A percentile compares a stretch with the other conserved stretches of the same genome.
Conservation (phyloP, 2,797 vertebrate species). For the Phataginus tetradactyla region DNA sequence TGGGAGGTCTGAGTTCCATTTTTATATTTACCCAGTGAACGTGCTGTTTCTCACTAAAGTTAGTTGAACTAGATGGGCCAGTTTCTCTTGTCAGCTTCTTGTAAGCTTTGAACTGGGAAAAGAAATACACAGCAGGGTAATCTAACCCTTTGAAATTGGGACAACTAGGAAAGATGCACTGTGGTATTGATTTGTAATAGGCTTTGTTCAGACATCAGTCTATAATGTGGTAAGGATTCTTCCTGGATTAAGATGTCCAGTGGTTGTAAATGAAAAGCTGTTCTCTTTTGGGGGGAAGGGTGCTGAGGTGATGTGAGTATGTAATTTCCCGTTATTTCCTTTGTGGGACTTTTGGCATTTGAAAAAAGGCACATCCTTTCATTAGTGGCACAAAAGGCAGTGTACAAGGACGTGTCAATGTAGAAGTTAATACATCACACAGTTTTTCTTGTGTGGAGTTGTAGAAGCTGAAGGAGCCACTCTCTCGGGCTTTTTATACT, state of each 20-base stretch:
- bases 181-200: slow-evolving; percentile 63
- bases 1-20: slow-evolving; percentile 57
- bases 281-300: slow-evolving; percentile 32
- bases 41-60: slow-evolving; percentile 69
- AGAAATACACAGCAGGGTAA: slow-evolving; percentile 76
- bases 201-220: slow-evolving; percentile 69
- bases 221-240: slow-evolving; percentile 53
- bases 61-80: slow-evolving; percentile 64
- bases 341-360: slow-evolving; percentile 65
- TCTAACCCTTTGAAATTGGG: slow-evolving; percentile 74
- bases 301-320: background rate
- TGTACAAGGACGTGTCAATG: background rate
- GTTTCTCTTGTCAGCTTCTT: slow-evolving; percentile 72
- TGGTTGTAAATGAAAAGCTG: slow-evolving; percentile 71
- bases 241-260: slow-evolving; percentile 68
- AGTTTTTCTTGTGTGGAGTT: background rate
- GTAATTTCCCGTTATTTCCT: slow-evolving; percentile 68
- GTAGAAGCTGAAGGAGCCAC: background rate
- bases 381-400: slow-evolving; percentile 65
- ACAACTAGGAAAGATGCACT: slow-evolving; percentile 63
- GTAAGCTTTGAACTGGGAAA: slow-evolving; percentile 74
- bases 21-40: slow-evolving; percentile 70
- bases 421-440: slow-evolving; percentile 54
- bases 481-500: background rate
- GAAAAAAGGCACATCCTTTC: slow-evolving; percentile 65